These are phyloP conservation scores for Catamblyrhynchus diadema DNA, from an alignment of 2,797 vertebrate species.

Conservation along the genomic window DNA sequence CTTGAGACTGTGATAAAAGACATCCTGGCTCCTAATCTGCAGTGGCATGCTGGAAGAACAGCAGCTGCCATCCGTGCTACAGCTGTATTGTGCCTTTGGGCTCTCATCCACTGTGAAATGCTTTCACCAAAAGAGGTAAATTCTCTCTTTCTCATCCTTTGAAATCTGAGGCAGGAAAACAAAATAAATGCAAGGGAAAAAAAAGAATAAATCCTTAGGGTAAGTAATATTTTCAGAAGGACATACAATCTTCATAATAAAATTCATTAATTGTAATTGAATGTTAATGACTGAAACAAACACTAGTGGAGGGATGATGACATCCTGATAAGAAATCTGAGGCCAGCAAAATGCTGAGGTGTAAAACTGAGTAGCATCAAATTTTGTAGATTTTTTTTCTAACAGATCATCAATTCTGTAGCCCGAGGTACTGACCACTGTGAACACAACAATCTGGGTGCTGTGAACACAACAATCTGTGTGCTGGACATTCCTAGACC, in stretches of 20 bases:
- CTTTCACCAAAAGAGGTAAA: conserved; percentile 84
- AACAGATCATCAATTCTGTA: background rate
- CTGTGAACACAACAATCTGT: rapidly evolving
- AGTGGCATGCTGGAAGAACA: conserved; percentile 89
- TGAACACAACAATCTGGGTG: background rate
- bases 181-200: background rate
- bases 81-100: conserved; percentile 89
- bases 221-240: background rate
- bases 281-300: background rate
- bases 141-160: background rate
- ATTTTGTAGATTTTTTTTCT: background rate
- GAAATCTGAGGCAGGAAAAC: background rate
- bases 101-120: conserved; percentile 81
- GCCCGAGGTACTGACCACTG: rapidly evolving
- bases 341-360: background rate
- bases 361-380: background rate
- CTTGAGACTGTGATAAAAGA: conserved; percentile 83
- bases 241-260: background rate
- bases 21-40: conserved; percentile 88
- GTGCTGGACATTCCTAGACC: rapidly evolving
- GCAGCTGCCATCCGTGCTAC: conserved; percentile 88
- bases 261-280: background rate
- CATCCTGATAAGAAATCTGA: background rate
- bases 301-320: background rate
- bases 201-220: background rate